Percentiles rank a stretch among this genome's conserved stretches.
phyloP scores from a whole-genome alignment of 2,797 vertebrate species.

The Eidolon dupreanum region DNA sequence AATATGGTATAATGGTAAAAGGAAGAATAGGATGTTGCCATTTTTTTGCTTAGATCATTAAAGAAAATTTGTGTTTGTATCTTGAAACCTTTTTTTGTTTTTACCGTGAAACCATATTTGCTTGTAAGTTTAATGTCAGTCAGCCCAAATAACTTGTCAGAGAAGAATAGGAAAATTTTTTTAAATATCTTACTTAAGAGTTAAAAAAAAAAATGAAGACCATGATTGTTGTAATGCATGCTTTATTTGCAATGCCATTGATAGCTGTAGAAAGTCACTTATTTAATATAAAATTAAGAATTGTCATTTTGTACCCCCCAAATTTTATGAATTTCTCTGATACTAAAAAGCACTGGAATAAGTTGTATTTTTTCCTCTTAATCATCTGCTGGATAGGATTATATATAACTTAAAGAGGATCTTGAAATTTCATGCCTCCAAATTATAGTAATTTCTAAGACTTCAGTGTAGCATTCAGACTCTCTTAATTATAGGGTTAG shows the following conservation, averaged over 20 bases:
- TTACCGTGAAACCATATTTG: conserved; percentile 2
- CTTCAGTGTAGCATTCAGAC: conserved; percentile 26
- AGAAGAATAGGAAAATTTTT: not conserved
- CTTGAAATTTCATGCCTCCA: conserved; percentile 59
- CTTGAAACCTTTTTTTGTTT: conserved; percentile 33
- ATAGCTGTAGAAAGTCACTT: conserved; percentile 24
- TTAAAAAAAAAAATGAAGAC: not conserved
- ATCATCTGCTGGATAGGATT: conserved; percentile 17
- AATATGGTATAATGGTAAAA: not conserved
- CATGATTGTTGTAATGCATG: not conserved
- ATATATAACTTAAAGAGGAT: conserved; percentile 49
- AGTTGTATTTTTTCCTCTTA: conserved; percentile 54
- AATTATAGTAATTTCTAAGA: conserved; percentile 72
- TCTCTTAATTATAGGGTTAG: conserved; percentile 64
- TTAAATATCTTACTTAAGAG: not conserved
- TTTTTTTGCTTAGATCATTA: conserved; percentile 34
- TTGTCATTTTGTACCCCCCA: not conserved
- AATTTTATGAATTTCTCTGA: conserved; percentile 42
- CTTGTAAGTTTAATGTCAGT: conserved; percentile 39
- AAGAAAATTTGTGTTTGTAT: conserved; percentile 12
- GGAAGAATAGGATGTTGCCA: not conserved
- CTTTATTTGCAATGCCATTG: conserved; percentile 43
- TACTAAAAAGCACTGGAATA: conserved; percentile 21
- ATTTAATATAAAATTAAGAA: conserved; percentile 56
- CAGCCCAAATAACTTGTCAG: not conserved